Evolutionary conservation across 2,113 vertebrate genomes (phyloP).

Genomic region (Chascanopsetta lugubris): DNA sequence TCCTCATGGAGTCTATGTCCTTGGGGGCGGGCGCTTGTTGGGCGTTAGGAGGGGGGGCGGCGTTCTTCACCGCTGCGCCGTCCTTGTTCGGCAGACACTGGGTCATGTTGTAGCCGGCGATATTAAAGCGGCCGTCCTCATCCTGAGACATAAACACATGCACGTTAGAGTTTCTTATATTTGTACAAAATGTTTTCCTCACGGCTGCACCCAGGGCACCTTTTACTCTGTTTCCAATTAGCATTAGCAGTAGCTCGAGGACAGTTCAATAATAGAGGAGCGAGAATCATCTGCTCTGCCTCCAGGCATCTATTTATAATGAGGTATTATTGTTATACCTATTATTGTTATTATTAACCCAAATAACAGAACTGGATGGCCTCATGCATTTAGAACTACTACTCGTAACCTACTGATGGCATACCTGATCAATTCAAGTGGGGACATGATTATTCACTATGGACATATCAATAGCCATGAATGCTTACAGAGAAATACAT

Average conservation of each 20-base stretch:
- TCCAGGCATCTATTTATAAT: background rate
- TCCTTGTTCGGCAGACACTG: conserved; percentile 94
- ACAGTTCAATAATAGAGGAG: too few relatives aligned
- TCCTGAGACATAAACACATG: conserved; percentile 80
- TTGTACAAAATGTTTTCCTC: background rate
- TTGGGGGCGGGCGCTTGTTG: conserved; percentile 82
- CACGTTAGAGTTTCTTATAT: conserved; percentile 16
- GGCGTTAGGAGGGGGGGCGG: conserved; percentile 78
- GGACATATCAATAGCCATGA: too few relatives aligned
- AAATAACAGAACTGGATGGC: conserved; percentile 25
- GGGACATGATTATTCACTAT: too few relatives aligned
- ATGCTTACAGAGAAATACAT: too few relatives aligned
- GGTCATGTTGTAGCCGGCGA: conserved; percentile 91
- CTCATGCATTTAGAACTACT: conserved; percentile 6
- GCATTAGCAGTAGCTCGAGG: background rate
- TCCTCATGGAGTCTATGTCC: conserved; percentile 91
- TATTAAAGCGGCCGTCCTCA: conserved; percentile 95
- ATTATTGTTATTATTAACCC: too few relatives aligned
- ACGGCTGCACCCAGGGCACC: background rate
- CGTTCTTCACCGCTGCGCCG: conserved; percentile 86
- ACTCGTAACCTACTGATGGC: too few relatives aligned
- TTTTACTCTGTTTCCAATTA: background rate
- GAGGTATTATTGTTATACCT: too few relatives aligned
- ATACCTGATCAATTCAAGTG: background rate
- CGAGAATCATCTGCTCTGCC: background rate